Evolutionary conservation across 2,113 vertebrate species (phyloP), one percentile per base, ranked within the genome.

Genomic region (Perca fluviatilis): DNA sequence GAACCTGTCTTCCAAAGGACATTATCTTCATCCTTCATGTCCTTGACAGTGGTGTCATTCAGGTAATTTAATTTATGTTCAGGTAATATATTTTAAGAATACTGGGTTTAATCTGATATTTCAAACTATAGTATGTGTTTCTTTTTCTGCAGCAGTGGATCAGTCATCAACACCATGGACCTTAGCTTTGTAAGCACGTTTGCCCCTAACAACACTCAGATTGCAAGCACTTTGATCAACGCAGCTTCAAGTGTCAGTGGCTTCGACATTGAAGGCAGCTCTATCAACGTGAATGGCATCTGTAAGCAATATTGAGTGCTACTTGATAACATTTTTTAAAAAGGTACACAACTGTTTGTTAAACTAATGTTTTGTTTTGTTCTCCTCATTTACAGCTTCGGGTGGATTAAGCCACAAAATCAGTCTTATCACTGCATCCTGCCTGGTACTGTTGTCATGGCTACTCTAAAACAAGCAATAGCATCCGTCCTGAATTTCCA

Each of bases 111-210:
- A 3, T 23, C 7, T 58, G 36, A 58, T 14, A 5, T 63, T 63
- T 36, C 6, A 54, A n/a, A 11, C 9, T 11, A 43, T 11, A 43
- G 11, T 40, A 43, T 43, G 40, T 2, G 40, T 43, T 11, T 74
- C 27, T 51, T 50, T 30, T n/a, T 73, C 69, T 81, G 10, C 71
- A 93, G 92, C 0, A 30, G 30, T 25, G 92, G 90, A 51, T 92
- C 92, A 30, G 62, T 93, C 46, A n/a, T 88, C 60, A 90, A 80
- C 12, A 2, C 2, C 1, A 3, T 80, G 0, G 9, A 53, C 4
- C 5, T 77, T 18, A 0, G 0, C 2, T 88, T 86, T 58, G 3
- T 0, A 19, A 23, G 19, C 14, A 3, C 71, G 51, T 40, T n/a
- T 12, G 27, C 60, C 23, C 90, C 89, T 27, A 80, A 13, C 13